Percentiles rank a stretch among this genome's conserved stretches.
Evolutionary conservation across 2,797 vertebrate species (phyloP).

Genomic region (Hypotaenidia okinawae): DNA sequence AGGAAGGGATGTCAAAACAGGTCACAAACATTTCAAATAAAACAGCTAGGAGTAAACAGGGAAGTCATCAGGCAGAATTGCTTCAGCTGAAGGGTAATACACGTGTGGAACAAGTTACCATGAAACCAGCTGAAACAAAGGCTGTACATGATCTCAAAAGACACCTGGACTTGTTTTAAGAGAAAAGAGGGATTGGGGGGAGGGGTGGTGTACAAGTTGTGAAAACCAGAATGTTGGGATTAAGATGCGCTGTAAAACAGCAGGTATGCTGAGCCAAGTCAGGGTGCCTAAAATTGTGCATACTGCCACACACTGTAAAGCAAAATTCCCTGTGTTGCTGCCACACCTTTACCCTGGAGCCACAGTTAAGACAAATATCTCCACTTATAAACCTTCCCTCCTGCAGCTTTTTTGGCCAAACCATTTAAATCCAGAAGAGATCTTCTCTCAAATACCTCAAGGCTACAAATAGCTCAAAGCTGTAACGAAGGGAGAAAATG

Average conservation of each 20-base stretch:
- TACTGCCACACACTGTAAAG: not conserved
- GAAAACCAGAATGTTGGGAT: not conserved
- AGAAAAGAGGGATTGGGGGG: not conserved
- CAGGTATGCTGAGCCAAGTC: not conserved
- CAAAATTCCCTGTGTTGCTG: not conserved
- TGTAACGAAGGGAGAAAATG: not conserved
- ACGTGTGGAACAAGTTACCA: constrained; percentile 40
- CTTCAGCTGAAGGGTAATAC: constrained; percentile 22
- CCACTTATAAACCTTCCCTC: not conserved
- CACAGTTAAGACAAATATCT: not conserved
- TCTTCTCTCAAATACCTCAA: not conserved
- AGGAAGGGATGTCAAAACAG: not conserved
- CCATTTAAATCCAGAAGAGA: not conserved
- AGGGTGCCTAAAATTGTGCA: not conserved
- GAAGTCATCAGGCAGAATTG: not conserved
- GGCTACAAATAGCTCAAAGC: not conserved
- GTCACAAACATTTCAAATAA: not conserved
- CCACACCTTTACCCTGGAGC: not conserved
- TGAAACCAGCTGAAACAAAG: constrained; percentile 36
- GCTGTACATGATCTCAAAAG: not conserved
- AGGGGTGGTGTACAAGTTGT: not conserved
- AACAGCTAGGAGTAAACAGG: not conserved
- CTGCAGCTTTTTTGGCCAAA: not conserved
- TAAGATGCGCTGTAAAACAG: not conserved
- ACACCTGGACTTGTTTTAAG: constrained; percentile 15